Conservation (phyloP, 2,113 vertebrate genomes). For the Indicator maculatus region DNA sequence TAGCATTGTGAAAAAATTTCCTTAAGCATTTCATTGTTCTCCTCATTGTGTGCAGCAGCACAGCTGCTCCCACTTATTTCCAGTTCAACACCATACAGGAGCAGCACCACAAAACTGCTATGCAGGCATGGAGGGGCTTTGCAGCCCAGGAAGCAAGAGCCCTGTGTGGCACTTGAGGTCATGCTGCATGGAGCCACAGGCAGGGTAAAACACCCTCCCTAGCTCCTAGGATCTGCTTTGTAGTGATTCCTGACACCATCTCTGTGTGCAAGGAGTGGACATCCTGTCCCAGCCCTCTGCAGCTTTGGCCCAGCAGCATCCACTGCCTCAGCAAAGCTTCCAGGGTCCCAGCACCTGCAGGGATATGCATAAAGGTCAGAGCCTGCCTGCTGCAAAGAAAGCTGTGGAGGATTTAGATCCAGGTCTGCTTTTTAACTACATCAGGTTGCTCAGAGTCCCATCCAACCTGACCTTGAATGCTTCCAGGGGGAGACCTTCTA, state of each 20-base stretch:
- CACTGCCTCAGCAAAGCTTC: fast-evolving
- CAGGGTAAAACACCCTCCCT: background rate
- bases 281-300: background rate
- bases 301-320: background rate
- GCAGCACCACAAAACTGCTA: background rate
- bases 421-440: background rate
- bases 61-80: slow-evolving; percentile 51
- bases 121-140: background rate
- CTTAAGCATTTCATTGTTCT: background rate
- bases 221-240: background rate
- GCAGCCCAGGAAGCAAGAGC: background rate
- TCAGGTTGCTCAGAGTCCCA: too few species aligned
- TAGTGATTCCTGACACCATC: background rate
- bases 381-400: background rate
- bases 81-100: background rate
- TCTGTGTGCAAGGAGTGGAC: fast-evolving
- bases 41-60: background rate
- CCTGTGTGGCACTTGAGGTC: background rate
- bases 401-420: background rate
- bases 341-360: background rate
- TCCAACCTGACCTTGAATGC: too few species aligned
- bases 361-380: fast-evolving
- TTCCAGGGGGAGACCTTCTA: too few species aligned
- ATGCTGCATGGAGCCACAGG: fast-evolving
- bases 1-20: background rate